phyloP scores from a whole-genome alignment of 2,113 vertebrate genomes.

The Connochaetes taurinus region DNA sequence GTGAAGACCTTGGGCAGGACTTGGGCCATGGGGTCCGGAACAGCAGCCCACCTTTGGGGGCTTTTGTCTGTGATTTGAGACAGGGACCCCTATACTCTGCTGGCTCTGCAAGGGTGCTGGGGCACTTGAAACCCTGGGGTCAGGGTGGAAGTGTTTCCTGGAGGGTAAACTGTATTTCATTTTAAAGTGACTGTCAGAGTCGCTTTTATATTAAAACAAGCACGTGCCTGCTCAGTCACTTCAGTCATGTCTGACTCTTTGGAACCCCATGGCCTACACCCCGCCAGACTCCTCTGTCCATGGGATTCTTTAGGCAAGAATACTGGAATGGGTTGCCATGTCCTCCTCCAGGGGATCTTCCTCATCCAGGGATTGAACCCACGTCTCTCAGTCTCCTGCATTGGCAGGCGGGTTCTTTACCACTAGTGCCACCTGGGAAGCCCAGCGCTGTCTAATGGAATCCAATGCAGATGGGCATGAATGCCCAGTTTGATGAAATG shows the following conservation, averaged over 20 bases:
- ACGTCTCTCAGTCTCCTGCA: background rate
- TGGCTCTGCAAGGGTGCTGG: background rate
- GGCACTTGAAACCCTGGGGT: background rate
- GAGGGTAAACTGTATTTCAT: background rate
- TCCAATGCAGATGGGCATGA: background rate
- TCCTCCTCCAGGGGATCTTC: background rate
- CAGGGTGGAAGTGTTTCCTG: background rate
- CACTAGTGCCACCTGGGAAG: background rate
- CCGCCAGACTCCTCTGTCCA: background rate
- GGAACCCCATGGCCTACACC: background rate
- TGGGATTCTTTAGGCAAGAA: background rate
- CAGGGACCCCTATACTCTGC: no score
- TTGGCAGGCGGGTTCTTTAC: background rate
- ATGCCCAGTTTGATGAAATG: background rate
- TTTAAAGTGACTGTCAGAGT: background rate
- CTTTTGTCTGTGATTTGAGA: background rate
- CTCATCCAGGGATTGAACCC: background rate
- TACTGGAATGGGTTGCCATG: background rate
- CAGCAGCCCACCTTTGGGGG: background rate
- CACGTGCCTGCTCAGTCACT: background rate
- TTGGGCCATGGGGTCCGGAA: background rate
- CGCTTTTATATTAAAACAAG: constrained; percentile 7
- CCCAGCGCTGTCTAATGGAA: background rate
- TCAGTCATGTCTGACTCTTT: background rate
- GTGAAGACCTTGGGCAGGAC: background rate